phyloP scores from a whole-genome alignment of 1,140 invertebrate genomes.

The Formica exsecta region DNA sequence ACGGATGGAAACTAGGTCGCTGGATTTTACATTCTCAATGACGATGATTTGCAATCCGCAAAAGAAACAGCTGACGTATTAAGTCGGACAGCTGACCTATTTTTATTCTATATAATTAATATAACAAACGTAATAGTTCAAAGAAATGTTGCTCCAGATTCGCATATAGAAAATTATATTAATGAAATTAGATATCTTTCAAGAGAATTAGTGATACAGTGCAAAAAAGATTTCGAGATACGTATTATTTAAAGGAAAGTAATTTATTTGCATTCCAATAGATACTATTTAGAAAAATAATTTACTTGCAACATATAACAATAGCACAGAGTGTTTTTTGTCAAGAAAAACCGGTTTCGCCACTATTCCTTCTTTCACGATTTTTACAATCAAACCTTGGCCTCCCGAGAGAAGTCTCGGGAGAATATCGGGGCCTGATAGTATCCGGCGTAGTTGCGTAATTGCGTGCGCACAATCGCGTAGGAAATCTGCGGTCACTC shows the following conservation, averaged over 20 bases:
- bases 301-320: background rate
- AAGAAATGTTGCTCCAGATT: background rate
- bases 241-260: background rate
- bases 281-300: background rate
- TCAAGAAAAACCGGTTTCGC: background rate
- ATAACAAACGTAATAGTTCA: constrained; percentile 51
- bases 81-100: constrained; percentile 66
- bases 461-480: constrained; percentile 78
- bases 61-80: constrained; percentile 37
- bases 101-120: constrained; percentile 65
- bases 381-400: background rate
- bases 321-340: background rate
- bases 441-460: constrained; percentile 75
- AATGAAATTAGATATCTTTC: background rate
- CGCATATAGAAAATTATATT: background rate
- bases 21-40: constrained; percentile 58
- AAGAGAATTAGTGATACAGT: background rate
- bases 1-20: constrained; percentile 60
- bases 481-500: constrained; percentile 72
- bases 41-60: constrained; percentile 65
- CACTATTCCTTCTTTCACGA: background rate
- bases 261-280: background rate
- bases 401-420: background rate
- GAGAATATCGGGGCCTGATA: constrained; percentile 33
- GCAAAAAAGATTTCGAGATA: background rate